Evolutionary conservation across 2,888 invertebrate species (phyloP), one percentile per base, ranked within the genome.

Genomic region (Ochropacha duplaris): DNA sequence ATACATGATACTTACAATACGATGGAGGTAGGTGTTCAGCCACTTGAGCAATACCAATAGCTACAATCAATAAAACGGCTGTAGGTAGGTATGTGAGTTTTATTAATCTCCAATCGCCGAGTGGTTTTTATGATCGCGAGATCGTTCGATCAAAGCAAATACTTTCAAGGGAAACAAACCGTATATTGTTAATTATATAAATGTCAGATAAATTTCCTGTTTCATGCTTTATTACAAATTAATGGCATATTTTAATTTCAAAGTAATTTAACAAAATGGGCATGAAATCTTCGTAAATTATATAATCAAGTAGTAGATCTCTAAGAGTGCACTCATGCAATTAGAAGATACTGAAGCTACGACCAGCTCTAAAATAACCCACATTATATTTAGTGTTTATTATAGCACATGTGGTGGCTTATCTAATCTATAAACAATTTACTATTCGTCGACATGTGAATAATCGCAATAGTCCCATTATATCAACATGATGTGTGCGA

Each of bases 321-420:
- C 26, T 26, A 6, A 26, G 26, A 26, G 26, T 4, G 26, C 3
- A 26, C 26, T 2, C 8, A 26, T 26, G 26, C 5, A 26, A 2
- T 6, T 26, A 26, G 26, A 6, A 26, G 26, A 5, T 26, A 26
- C 31, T 31, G 12, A 31, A 31, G 9, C 11, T 31, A 31, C 31
- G 11, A 31, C 31, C 8, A 11, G 9, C 9, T 31, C 31, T 0
- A 11, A 9, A 31, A 9, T 31, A 9, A 31, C 9, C 31, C 31
- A n/a, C n/a, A n/a, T 64, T 58, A 57, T 24, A 22, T 12, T 36
- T 36, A 36, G 24, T 24, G 5, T 5, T 5, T 24, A 24, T 24
- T 24, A 28, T 8, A 28, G 31, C 12, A 12, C 31, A 31, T 12
- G 31, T 31, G 31, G 12, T 31, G 1, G 31, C 31, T 44, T 19